These are phyloP conservation scores for Eurytoma californica DNA, from an alignment of 2,888 invertebrate genomes.

Conservation along the genomic window DNA sequence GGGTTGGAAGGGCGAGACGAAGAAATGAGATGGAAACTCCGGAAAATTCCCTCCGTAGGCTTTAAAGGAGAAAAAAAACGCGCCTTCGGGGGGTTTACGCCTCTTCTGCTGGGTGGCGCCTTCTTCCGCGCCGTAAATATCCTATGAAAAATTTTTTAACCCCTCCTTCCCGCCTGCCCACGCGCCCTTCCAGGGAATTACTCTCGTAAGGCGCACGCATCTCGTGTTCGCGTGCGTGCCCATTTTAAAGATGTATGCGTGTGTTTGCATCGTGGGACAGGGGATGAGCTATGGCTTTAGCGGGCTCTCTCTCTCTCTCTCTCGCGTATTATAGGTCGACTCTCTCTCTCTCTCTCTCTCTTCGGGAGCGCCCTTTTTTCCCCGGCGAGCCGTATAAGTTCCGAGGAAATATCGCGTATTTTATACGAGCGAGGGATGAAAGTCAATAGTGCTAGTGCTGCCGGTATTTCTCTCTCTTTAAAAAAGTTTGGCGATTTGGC, in stretches of 20 bases:
- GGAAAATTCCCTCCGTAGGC: slow-evolving; percentile 29
- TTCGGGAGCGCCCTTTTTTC: not conserved
- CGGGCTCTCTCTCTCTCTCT: not conserved
- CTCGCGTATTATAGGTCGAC: not conserved
- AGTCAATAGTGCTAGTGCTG: slow-evolving; percentile 7
- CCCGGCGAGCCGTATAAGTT: slow-evolving; percentile 1
- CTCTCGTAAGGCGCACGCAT: slow-evolving; percentile 9
- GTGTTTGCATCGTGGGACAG: slow-evolving; percentile 11
- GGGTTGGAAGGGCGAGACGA: not conserved
- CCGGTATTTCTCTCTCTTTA: slow-evolving; percentile 10
- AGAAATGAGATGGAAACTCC: slow-evolving; percentile 36
- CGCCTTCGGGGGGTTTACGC: slow-evolving; percentile 12
- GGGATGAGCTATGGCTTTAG: slow-evolving; percentile 21
- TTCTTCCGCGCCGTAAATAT: slow-evolving; percentile 25
- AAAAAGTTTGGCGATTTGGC: slow-evolving; percentile 41
- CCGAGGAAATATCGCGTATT: slow-evolving; percentile 29
- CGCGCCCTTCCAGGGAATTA: slow-evolving; percentile 28
- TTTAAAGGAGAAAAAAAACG: slow-evolving; percentile 18
- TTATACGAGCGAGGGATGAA: slow-evolving; percentile 22
- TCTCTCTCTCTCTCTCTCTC: not conserved
- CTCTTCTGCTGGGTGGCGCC: not conserved
- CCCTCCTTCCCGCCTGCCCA: not conserved
- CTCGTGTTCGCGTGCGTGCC: not conserved
- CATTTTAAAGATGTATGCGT: not conserved
- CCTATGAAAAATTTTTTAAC: slow-evolving; percentile 27